Conservation (phyloP, 2,797 vertebrate species). For the Masticophis lateralis region DNA sequence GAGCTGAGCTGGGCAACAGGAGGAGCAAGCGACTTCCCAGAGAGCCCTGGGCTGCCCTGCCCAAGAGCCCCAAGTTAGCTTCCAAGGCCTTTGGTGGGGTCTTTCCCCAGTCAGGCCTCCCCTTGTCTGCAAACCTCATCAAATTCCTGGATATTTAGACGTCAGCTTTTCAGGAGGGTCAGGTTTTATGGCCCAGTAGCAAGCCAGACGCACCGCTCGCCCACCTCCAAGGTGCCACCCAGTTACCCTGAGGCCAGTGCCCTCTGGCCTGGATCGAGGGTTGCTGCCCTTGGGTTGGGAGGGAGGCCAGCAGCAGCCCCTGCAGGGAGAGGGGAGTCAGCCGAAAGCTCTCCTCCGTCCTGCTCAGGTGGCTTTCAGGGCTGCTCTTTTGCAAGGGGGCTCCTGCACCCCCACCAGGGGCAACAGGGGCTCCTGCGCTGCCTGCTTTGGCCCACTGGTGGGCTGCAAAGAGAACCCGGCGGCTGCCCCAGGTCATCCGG, state of each 20-base stretch:
- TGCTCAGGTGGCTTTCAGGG: neutral
- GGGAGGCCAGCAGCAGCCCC: neutral
- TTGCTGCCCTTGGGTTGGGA: neutral
- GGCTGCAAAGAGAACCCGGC: neutral
- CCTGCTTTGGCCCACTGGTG: no score
- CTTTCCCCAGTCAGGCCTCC: neutral
- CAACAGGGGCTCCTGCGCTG: fast-evolving
- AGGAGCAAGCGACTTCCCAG: neutral
- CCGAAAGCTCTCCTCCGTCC: neutral
- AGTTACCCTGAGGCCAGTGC: neutral
- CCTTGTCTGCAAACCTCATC: neutral
- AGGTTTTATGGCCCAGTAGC: neutral
- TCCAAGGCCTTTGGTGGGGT: neutral
- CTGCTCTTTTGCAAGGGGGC: neutral
- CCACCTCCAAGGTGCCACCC: neutral
- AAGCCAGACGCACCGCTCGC: neutral
- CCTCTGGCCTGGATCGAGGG: neutral
- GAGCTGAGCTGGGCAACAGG: neutral
- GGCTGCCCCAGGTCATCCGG: neutral
- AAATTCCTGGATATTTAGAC: slow-evolving; percentile 55
- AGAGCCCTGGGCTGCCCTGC: neutral
- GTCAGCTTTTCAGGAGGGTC: slow-evolving; percentile 31
- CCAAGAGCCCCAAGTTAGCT: no score
- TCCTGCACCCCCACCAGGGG: neutral
- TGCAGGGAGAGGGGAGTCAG: no score